phyloP scores from a whole-genome alignment of 2,797 vertebrate genomes.

The Hylomyscus alleni region DNA sequence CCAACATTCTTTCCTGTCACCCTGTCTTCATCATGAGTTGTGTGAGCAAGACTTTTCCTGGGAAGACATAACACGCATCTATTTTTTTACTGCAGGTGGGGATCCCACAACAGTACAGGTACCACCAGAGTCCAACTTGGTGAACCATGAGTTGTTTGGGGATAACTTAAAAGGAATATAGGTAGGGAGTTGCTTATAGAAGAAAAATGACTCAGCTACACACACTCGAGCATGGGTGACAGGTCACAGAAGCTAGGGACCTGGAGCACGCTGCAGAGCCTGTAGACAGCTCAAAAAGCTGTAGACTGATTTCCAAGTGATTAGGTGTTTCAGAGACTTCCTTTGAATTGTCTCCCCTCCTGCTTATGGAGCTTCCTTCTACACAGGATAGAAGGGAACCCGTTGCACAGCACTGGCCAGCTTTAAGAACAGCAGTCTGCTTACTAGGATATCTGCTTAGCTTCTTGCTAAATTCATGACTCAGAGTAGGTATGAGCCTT shows the following conservation, averaged over 20 bases:
- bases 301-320: not conserved
- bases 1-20: not conserved
- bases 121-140: not conserved
- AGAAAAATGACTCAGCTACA: not conserved
- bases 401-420: no score
- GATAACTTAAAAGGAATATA: not conserved
- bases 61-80: not conserved
- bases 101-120: not conserved
- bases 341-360: not conserved
- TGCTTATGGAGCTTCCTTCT: not conserved
- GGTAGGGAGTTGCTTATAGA: not conserved
- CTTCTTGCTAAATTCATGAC: not conserved
- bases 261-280: not conserved
- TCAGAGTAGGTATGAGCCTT: not conserved
- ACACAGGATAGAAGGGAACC: not conserved
- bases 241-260: not conserved
- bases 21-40: not conserved
- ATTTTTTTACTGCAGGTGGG: no score
- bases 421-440: not conserved
- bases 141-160: not conserved
- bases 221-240: not conserved
- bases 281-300: not conserved
- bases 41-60: not conserved
- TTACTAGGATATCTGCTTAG: not conserved
- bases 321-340: not conserved